phyloP scores from a whole-genome alignment of 2,888 invertebrate species.

The Brachypterus glaber region DNA sequence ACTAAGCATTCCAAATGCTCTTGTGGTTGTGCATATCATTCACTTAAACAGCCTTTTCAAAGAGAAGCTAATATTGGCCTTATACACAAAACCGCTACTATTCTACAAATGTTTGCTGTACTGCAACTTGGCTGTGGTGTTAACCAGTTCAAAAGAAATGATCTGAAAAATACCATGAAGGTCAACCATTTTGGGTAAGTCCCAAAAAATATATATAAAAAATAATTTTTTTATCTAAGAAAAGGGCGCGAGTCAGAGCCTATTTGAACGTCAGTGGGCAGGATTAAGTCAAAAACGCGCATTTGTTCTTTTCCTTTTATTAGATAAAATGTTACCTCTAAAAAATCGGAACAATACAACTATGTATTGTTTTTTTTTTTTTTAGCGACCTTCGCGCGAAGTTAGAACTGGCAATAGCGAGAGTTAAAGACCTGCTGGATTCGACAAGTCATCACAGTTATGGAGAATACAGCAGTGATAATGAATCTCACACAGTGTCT shows the following conservation, averaged over 20 bases:
- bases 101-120: constrained; percentile 87
- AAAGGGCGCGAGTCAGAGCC: too few species aligned
- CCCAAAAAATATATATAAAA: not conserved
- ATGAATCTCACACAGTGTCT: constrained; percentile 45
- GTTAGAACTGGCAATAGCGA: constrained; percentile 79
- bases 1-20: constrained; percentile 41
- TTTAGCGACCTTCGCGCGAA: constrained; percentile 79
- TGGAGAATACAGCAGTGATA: constrained; percentile 53
- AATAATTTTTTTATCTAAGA: not conserved
- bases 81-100: constrained; percentile 76
- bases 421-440: constrained; percentile 53
- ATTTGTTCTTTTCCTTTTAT: too few species aligned
- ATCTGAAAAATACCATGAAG: constrained; percentile 72
- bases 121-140: constrained; percentile 86
- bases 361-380: constrained; percentile 18
- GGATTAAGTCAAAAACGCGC: too few species aligned
- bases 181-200: constrained; percentile 85
- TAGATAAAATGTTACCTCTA: not conserved
- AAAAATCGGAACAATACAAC: too few species aligned
- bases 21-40: constrained; percentile 44
- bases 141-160: constrained; percentile 62
- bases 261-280: too few species aligned
- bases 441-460: constrained; percentile 38
- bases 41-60: constrained; percentile 34
- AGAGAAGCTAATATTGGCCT: constrained; percentile 58